Conservation (phyloP, 1,140 invertebrate species). For the Episyrphus balteatus region DNA sequence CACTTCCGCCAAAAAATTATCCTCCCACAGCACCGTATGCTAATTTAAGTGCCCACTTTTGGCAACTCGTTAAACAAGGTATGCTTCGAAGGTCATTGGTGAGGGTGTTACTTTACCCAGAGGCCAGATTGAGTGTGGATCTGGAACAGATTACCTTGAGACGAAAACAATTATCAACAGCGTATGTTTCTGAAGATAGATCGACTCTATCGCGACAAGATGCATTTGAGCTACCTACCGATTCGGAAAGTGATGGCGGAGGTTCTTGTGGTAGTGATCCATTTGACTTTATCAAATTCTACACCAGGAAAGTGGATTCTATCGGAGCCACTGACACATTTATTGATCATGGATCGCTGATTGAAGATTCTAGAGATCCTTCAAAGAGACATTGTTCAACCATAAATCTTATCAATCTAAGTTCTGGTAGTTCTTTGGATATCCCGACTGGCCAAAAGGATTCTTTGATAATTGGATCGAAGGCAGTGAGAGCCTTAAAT, state of each 20-base stretch:
- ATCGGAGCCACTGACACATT: constrained; percentile 34
- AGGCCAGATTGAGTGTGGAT: constrained; percentile 40
- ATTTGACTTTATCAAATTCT: constrained; percentile 52
- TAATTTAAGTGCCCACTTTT: constrained; percentile 61
- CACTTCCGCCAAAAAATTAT: constrained; percentile 49
- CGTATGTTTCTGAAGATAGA: constrained; percentile 28
- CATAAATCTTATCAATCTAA: constrained; percentile 29
- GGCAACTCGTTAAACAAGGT: constrained; percentile 57
- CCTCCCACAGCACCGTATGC: constrained; percentile 55
- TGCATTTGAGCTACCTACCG: constrained; percentile 40
- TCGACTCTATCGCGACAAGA: constrained; percentile 43
- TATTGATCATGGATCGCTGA: constrained; percentile 34
- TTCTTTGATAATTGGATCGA: constrained; percentile 28
- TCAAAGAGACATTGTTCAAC: constrained; percentile 18
- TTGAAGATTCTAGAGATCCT: background rate
- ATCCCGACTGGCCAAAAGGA: constrained; percentile 25
- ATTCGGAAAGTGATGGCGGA: constrained; percentile 26
- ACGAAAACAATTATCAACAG: constrained; percentile 41
- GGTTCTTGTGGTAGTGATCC: constrained; percentile 46
- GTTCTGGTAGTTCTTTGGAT: constrained; percentile 11
- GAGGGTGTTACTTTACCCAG: constrained; percentile 57
- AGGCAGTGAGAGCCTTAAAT: constrained; percentile 22
- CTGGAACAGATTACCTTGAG: constrained; percentile 39
- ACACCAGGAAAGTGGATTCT: constrained; percentile 38
- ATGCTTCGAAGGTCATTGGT: constrained; percentile 57